A percentile compares a stretch with the other conserved stretches of the same genome.
Evolutionary conservation across 1,140 invertebrate species (phyloP).

Genomic region (Drosophila sp.): DNA sequence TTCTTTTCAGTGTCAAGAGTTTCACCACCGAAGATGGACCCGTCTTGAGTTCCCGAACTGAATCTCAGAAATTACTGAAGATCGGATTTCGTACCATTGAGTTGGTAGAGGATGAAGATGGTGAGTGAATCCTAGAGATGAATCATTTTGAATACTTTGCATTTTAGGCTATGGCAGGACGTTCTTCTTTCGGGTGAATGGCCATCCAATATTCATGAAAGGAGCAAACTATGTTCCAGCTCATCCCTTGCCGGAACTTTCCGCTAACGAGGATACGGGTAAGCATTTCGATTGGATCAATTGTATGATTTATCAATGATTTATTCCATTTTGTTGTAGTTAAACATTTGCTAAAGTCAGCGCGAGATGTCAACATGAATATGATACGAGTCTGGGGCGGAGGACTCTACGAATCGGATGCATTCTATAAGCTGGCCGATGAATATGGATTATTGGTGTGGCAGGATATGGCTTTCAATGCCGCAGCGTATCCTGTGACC

Average conservation of each 20-base stretch:
- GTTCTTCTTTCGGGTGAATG: conserved; percentile 96
- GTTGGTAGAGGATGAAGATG: conserved; percentile 88
- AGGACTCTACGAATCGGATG: conserved; percentile 96
- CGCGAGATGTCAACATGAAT: conserved; percentile 93
- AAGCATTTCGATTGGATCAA: neutral
- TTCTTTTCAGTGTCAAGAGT: conserved; percentile 84
- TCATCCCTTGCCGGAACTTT: conserved; percentile 91
- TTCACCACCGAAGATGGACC: conserved; percentile 27
- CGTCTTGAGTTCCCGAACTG: conserved; percentile 42
- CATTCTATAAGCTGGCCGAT: conserved; percentile 95
- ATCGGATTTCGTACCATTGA: conserved; percentile 95
- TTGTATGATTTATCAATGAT: neutral
- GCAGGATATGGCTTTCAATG: conserved; percentile 99
- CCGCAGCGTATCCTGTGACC: conserved; percentile 93
- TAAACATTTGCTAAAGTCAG: conserved; percentile 73
- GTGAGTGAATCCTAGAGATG: conserved; percentile 61
- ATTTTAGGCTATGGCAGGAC: conserved; percentile 84
- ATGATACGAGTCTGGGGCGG: conserved; percentile 99
- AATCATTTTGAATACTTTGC: neutral
- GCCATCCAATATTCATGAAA: conserved; percentile 94
- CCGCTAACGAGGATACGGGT: conserved; percentile 48
- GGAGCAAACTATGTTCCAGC: conserved; percentile 97
- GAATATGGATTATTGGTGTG: conserved; percentile 92
- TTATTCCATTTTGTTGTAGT: conserved; percentile 25
- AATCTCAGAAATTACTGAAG: conserved; percentile 83